Percentiles rank a stretch among this genome's conserved stretches.
These are phyloP conservation scores for Antechinus stuartii DNA, from an alignment of 2,113 vertebrate species.

Conservation along the genomic window DNA sequence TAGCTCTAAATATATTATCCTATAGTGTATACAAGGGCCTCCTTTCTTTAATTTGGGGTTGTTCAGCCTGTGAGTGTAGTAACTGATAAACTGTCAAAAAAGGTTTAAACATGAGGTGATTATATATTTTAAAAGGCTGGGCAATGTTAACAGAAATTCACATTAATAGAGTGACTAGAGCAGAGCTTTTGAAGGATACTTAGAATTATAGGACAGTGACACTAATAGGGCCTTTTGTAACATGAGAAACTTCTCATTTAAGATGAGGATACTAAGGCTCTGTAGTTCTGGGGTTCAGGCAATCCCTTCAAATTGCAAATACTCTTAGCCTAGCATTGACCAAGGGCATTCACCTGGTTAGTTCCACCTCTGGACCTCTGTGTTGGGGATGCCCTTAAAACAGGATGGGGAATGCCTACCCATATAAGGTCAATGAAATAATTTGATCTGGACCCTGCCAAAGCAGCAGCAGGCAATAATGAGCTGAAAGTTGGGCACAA, in stretches of 20 bases:
- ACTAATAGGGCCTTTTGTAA: neutral
- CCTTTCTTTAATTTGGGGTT: slow-evolving; percentile 25
- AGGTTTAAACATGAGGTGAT: neutral
- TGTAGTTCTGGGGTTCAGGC: too few species aligned
- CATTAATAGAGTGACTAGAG: slow-evolving; percentile 6
- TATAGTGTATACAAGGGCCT: neutral
- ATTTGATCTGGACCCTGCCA: too few species aligned
- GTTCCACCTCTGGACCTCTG: neutral
- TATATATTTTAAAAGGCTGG: slow-evolving; percentile 13
- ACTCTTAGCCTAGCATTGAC: neutral
- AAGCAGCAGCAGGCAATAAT: too few species aligned
- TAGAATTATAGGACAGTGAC: neutral
- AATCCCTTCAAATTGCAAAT: neutral
- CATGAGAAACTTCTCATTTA: neutral
- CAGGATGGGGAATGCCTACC: too few species aligned
- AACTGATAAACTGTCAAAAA: slow-evolving; percentile 47
- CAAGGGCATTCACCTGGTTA: neutral
- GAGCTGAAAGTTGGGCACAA: too few species aligned
- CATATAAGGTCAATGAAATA: too few species aligned
- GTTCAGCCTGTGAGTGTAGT: neutral
- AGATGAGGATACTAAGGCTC: neutral
- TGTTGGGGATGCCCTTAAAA: neutral
- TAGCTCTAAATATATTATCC: neutral
- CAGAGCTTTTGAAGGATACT: neutral
- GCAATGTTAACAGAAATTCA: neutral